These are phyloP conservation scores for Saguinus imperator DNA, from an alignment of 2,113 vertebrate species.

Conservation along the genomic window DNA sequence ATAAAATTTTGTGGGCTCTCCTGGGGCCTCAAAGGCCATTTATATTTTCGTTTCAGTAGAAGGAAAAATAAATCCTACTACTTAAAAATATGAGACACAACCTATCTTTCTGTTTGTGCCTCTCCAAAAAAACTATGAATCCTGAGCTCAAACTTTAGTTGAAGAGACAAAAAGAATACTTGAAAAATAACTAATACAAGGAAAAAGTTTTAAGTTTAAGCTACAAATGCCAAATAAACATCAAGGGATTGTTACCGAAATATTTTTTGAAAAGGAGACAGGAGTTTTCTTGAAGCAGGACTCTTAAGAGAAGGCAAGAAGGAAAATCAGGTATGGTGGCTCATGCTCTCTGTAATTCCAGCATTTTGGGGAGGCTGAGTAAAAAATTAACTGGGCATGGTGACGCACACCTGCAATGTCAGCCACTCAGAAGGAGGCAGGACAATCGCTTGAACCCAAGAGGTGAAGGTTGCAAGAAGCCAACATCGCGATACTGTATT, in stretches of 20 bases:
- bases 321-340: not conserved
- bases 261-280: not conserved
- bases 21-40: not conserved
- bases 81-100: not conserved
- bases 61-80: constrained; percentile 18
- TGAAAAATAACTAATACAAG: not conserved
- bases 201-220: not conserved
- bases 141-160: not conserved
- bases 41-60: not conserved
- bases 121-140: not conserved
- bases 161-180: constrained; percentile 6
- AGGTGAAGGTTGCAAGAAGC: too few species aligned
- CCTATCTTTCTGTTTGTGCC: not conserved
- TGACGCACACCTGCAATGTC: too few species aligned
- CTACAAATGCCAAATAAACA: not conserved
- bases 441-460: too few species aligned
- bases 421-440: too few species aligned
- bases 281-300: not conserved
- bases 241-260: not conserved
- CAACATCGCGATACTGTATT: too few species aligned
- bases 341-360: too few species aligned
- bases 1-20: not conserved
- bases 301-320: not conserved
- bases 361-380: too few species aligned
- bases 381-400: too few species aligned